These are phyloP conservation scores for Periophthalmodon schlosseri DNA, from an alignment of 2,113 vertebrate species.

Conservation along the genomic window DNA sequence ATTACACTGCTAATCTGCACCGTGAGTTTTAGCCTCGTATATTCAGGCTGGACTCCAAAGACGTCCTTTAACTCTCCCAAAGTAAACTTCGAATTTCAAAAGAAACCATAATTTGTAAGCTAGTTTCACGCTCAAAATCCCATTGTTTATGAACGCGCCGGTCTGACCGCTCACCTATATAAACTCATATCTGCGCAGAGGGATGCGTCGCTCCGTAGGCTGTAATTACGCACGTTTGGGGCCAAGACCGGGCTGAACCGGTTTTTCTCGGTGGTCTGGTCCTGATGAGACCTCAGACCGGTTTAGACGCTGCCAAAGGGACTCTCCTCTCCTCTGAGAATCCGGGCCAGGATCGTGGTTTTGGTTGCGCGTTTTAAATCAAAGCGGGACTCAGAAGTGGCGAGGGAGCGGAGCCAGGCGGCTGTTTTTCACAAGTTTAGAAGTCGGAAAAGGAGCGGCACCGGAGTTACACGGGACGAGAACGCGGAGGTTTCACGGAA, in stretches of 20 bases:
- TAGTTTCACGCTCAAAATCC: not conserved
- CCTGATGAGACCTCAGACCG: slow-evolving; percentile 4
- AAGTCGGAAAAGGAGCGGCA: not conserved
- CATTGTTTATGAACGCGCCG: not conserved
- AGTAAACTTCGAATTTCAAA: not conserved
- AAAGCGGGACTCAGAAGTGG: not conserved
- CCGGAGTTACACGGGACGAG: no score
- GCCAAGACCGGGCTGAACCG: not conserved
- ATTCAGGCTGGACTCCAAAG: not conserved
- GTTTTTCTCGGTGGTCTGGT: not conserved
- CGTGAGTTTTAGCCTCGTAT: not conserved
- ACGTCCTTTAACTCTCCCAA: not conserved
- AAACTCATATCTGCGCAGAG: not conserved
- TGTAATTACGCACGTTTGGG: not conserved
- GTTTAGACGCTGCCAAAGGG: not conserved
- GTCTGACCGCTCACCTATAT: not conserved
- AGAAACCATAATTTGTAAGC: slow-evolving; percentile 7
- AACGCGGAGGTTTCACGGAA: no score
- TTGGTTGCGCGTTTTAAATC: not conserved
- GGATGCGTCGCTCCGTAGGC: not conserved
- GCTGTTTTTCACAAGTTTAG: not conserved
- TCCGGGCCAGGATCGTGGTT: not conserved
- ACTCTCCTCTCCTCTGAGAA: not conserved
- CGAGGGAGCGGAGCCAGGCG: not conserved
- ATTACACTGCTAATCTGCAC: not conserved